phyloP scores from a whole-genome alignment of 2,888 invertebrate genomes.

The Cactoblastis cactorum region DNA sequence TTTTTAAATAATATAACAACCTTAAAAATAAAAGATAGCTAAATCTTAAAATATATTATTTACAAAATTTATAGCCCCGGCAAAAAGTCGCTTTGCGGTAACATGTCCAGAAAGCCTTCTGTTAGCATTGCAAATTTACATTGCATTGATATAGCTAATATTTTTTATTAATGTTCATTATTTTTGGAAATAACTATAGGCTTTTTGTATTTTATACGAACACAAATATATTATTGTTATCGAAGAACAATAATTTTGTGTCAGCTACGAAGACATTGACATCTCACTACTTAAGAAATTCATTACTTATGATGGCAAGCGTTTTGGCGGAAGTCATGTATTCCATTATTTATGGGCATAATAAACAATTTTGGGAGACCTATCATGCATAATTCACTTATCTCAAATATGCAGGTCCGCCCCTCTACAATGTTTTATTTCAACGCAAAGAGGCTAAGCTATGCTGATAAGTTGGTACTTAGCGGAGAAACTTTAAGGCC shows the following conservation, averaged over 20 bases:
- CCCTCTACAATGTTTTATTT: constrained; percentile 5
- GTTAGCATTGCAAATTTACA: too few relatives aligned
- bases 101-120: too few relatives aligned
- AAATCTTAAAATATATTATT: too few relatives aligned
- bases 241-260: not conserved
- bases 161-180: too few relatives aligned
- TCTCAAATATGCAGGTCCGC: constrained; percentile 8
- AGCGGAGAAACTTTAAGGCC: constrained; percentile 5
- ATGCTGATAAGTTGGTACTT: constrained; percentile 7
- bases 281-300: not conserved
- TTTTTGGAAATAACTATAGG: too few relatives aligned
- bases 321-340: not conserved
- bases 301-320: not conserved
- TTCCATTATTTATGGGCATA: not conserved
- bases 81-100: too few relatives aligned
- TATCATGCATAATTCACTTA: constrained; percentile 4
- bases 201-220: too few relatives aligned
- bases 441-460: constrained; percentile 9
- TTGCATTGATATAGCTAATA: too few relatives aligned
- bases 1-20: too few relatives aligned
- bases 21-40: too few relatives aligned
- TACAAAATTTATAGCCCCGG: too few relatives aligned
- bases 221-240: too few relatives aligned
- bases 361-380: not conserved
- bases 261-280: not conserved